Evolutionary conservation across 1,140 invertebrate genomes (phyloP), one percentile per base, ranked within the genome.

Genomic region (Leptinotarsa texana): DNA sequence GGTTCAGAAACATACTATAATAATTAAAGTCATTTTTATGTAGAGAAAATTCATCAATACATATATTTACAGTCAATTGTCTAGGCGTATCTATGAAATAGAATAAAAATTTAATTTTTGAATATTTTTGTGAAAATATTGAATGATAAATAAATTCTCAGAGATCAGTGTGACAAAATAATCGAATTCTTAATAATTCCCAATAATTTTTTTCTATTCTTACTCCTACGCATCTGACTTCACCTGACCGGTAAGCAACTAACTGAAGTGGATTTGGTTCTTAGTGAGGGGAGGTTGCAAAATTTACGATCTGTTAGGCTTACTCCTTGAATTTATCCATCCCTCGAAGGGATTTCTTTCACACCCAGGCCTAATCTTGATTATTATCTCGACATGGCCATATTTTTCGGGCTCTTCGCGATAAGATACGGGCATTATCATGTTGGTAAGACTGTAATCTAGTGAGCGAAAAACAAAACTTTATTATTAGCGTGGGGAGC

Each of bases 281-380:
- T 66, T 74, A 76, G 67, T 74, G 72, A 74, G 74, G 71, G 75
- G 75, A 73, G 74, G 74, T 69, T 63, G 67, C 49, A 5, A 33
- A 78, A 78, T 78, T 78, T 78, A 78, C 74, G 77, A 78, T 69
- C 74, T 78, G 74, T 72, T 78, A 72, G 77, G 77, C 75, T 78
- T 78, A 78, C 77, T 63, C 62, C 72, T 71, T 65, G 71, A 78
- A 78, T 78, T 78, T 78, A 78, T 78, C 74, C 75, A 74, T 78
- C 74, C 77, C 77, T 57, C 27, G 75, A 51, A 62, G 77, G 72
- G 70, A 72, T 21, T 76, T 18, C 51, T 57, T 63, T 74, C 63
- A 73, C 69, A 65, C 77, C 77, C 72, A 65, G 65, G 51, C 75
- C 74, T 78, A 78, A 78, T 78, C 75, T 78, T 78, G 77, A 78